phyloP scores from a whole-genome alignment of 2,797 vertebrate genomes.

The Hemitrygon akajei region DNA sequence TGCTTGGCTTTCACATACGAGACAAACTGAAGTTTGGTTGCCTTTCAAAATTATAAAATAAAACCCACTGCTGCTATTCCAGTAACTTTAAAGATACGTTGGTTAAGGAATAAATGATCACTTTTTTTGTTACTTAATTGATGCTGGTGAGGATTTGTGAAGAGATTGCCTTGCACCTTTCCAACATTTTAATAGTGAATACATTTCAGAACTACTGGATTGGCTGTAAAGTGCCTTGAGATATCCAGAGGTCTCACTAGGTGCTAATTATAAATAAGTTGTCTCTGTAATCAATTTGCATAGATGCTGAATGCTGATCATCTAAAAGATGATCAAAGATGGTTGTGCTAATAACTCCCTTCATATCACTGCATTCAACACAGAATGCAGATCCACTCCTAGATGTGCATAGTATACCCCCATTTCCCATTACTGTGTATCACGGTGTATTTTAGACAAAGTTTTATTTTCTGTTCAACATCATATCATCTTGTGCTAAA shows the following conservation, averaged over 20 bases:
- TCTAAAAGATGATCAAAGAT: no score
- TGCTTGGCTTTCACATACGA: neutral
- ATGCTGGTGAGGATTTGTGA: neutral
- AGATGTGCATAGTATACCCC: neutral
- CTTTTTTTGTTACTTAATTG: neutral
- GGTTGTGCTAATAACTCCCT: neutral
- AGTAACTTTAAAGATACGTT: no score
- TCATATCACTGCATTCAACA: neutral
- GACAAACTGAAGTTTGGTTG: neutral
- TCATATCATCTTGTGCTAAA: neutral
- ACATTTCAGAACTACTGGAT: neutral
- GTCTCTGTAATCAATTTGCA: neutral
- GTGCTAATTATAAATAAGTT: neutral
- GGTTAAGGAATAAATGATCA: no score
- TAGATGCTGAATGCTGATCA: neutral
- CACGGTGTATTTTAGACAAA: neutral
- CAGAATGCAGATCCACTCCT: neutral
- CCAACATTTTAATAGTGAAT: neutral
- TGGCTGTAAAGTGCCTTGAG: neutral
- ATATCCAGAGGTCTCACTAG: neutral
- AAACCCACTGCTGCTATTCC: neutral
- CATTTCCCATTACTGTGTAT: neutral
- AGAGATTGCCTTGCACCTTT: neutral
- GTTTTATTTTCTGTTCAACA: neutral
- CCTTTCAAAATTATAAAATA: neutral